A percentile compares a stretch with the other conserved stretches of the same genome.
phyloP scores from a whole-genome alignment of 2,113 vertebrate species.

The Delphinus delphis region DNA sequence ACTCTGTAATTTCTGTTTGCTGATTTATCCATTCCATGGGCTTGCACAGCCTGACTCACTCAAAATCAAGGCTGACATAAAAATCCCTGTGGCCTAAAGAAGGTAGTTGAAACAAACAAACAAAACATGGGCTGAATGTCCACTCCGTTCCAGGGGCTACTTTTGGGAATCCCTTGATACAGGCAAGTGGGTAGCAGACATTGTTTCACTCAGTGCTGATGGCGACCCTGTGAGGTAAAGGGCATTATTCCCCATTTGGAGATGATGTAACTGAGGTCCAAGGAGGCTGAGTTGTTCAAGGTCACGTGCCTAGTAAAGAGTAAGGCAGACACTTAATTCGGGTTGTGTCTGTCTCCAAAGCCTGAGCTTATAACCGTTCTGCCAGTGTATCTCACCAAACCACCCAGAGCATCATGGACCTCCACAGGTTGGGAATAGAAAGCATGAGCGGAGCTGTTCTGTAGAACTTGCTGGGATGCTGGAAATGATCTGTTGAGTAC shows the following conservation, averaged over 20 bases:
- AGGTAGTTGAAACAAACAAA: neutral
- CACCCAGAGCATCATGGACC: no score
- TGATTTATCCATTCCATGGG: neutral
- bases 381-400: neutral
- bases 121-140: neutral
- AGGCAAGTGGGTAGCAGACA: neutral
- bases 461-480: neutral
- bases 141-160: neutral
- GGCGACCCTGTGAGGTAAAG: neutral
- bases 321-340: neutral
- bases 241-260: neutral
- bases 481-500: neutral
- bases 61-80: neutral
- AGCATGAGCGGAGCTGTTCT: neutral
- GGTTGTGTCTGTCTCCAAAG: neutral
- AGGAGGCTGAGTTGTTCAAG: neutral
- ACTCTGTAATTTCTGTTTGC: neutral
- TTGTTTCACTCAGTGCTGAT: neutral
- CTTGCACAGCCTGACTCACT: neutral
- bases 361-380: neutral
- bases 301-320: neutral
- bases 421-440: neutral
- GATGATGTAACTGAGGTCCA: neutral
- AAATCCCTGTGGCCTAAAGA: neutral
- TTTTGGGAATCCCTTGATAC: neutral